Conservation (phyloP, 2,113 vertebrate genomes). For the Platycercus adscitus region DNA sequence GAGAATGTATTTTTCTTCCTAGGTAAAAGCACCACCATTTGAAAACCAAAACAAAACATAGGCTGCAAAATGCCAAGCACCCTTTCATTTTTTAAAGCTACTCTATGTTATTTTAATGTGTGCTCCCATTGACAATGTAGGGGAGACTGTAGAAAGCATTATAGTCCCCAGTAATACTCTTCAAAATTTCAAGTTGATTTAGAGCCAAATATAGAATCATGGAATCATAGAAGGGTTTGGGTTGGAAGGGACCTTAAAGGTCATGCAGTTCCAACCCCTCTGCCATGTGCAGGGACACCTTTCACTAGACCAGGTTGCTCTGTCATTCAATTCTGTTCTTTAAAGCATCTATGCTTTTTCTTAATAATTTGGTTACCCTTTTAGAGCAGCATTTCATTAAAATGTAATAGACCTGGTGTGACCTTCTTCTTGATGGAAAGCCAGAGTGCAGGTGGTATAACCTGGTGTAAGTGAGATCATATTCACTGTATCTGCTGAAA, state of each 20-base stretch:
- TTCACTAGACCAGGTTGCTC: background rate
- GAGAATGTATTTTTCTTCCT: background rate
- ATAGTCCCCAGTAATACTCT: background rate
- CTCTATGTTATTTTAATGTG: background rate
- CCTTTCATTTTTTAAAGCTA: background rate
- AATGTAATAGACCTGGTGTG: background rate
- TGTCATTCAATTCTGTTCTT: background rate
- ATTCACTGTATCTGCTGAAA: background rate
- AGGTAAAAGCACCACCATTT: background rate
- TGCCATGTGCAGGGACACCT: background rate
- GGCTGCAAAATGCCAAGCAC: background rate
- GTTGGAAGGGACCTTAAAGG: background rate
- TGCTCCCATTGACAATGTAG: background rate
- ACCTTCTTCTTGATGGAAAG: background rate
- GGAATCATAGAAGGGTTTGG: background rate
- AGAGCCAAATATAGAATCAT: background rate
- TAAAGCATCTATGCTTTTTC: background rate
- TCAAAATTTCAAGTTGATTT: background rate
- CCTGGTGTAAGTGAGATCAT: background rate
- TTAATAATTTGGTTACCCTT: background rate
- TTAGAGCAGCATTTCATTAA: background rate
- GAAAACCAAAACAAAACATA: background rate
- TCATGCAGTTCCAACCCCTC: background rate
- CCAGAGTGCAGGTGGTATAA: background rate
- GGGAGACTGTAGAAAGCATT: background rate